phyloP scores from a whole-genome alignment of 1,140 invertebrate genomes.

The Bacillus rossius region DNA sequence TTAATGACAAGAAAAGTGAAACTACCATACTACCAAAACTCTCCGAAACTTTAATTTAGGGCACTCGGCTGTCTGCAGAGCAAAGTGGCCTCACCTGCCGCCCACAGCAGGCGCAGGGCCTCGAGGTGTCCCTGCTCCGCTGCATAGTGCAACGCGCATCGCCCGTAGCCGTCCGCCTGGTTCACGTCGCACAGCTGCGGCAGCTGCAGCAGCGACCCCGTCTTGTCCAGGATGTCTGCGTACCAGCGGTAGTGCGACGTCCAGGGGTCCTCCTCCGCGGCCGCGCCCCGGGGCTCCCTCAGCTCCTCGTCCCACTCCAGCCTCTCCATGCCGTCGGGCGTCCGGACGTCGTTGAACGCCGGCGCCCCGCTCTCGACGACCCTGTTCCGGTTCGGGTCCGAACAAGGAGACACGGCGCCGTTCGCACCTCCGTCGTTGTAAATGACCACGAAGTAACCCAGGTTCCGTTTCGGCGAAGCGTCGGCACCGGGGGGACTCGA shows the following conservation, averaged over 20 bases:
- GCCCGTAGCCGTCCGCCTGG: conserved; percentile 46
- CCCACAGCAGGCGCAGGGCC: conserved; percentile 40
- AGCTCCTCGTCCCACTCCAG: conserved; percentile 54
- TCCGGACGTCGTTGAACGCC: conserved; percentile 39
- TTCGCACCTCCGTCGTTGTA: conserved; percentile 11
- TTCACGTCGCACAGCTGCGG: conserved; percentile 41
- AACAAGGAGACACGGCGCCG: neutral
- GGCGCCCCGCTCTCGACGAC: neutral
- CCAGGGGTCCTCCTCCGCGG: conserved; percentile 27
- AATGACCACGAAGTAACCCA: conserved; percentile 30
- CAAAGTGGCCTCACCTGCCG: conserved; percentile 31
- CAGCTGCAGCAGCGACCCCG: conserved; percentile 38
- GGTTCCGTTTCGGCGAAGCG: conserved; percentile 23
- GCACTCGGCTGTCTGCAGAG: neutral
- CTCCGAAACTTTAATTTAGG: neutral
- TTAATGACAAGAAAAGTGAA: too few relatives aligned
- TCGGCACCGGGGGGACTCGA: too few relatives aligned
- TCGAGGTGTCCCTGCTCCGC: conserved; percentile 48
- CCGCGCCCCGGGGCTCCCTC: conserved; percentile 32
- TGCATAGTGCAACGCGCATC: conserved; percentile 54
- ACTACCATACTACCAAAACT: too few relatives aligned
- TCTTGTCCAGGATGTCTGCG: conserved; percentile 49
- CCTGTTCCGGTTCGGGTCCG: conserved; percentile 3
- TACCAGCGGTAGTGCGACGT: conserved; percentile 41
- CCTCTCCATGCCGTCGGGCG: conserved; percentile 54